Evolutionary conservation across 2,888 invertebrate genomes (phyloP).

Genomic region (Aplocera efformata): DNA sequence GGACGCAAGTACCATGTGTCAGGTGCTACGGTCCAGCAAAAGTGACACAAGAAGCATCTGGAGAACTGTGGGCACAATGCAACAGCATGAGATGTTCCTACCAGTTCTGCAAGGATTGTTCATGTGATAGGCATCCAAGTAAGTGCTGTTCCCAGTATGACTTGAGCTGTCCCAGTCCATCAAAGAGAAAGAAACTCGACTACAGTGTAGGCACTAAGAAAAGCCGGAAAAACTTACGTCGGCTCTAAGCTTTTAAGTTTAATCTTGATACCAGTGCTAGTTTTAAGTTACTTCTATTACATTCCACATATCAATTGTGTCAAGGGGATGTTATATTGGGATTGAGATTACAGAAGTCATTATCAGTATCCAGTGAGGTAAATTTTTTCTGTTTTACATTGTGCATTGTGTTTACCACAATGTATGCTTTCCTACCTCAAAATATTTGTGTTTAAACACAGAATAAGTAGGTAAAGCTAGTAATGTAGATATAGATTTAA

Average conservation of each 20-base stretch:
- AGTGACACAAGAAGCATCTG: conserved; percentile 58
- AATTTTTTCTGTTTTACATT: conserved; percentile 14
- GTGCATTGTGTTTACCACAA: conserved; percentile 15
- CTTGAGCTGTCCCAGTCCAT: conserved; percentile 70
- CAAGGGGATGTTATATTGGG: conserved; percentile 27
- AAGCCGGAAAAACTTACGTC: conserved; percentile 66
- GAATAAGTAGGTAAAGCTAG: conserved; percentile 26
- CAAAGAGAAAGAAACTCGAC: conserved; percentile 66
- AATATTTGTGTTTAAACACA: conserved; percentile 19
- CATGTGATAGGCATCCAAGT: conserved; percentile 61
- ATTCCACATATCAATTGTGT: conserved; percentile 54
- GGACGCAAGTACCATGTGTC: conserved; percentile 62
- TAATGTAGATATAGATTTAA: conserved; percentile 11
- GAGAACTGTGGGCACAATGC: conserved; percentile 79
- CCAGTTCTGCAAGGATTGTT: conserved; percentile 76
- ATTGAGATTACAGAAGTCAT: no score
- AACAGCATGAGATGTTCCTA: conserved; percentile 68
- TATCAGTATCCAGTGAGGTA: conserved; percentile 32
- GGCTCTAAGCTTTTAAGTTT: conserved; percentile 49
- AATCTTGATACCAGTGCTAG: conserved; percentile 45
- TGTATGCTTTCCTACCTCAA: conserved; percentile 26
- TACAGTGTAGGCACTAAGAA: conserved; percentile 62
- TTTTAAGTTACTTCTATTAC: conserved; percentile 41
- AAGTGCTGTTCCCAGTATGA: conserved; percentile 65
- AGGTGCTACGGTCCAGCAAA: conserved; percentile 69